These are phyloP conservation scores for Tor tambroides DNA, from an alignment of 2,113 vertebrate genomes.

Conservation along the genomic window DNA sequence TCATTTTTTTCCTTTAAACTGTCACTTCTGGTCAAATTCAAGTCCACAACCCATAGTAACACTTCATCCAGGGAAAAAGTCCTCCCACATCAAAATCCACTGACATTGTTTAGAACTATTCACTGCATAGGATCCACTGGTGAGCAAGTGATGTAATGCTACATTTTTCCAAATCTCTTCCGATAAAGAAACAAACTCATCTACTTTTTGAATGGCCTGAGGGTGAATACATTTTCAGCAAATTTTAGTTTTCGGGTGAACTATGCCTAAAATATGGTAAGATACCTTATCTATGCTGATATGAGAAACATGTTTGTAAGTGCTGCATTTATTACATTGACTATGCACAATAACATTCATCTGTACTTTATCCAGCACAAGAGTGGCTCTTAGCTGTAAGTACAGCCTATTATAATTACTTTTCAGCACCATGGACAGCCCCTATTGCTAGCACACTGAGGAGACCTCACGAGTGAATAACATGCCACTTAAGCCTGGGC, in stretches of 20 bases:
- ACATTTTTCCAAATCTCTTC: neutral
- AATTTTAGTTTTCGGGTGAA: neutral
- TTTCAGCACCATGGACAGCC: slow-evolving; percentile 27
- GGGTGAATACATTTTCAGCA: neutral
- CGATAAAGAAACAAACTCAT: too few relatives aligned
- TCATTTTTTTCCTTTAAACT: too few relatives aligned
- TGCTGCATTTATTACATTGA: neutral
- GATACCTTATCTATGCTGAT: neutral
- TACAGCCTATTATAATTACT: slow-evolving; percentile 1
- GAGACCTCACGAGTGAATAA: neutral
- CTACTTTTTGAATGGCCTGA: neutral
- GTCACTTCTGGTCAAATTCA: too few relatives aligned
- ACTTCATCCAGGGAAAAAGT: too few relatives aligned
- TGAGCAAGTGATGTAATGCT: neutral
- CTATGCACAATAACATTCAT: neutral
- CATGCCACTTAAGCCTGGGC: neutral
- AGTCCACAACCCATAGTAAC: too few relatives aligned
- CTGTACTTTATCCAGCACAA: neutral
- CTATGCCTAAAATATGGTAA: neutral
- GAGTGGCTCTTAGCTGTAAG: slow-evolving; percentile 12
- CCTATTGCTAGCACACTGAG: neutral
- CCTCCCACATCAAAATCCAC: neutral
- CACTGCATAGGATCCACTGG: neutral
- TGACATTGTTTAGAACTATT: neutral
- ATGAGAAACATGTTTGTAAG: neutral